These are phyloP conservation scores for Pelecanoides urinatrix DNA, from an alignment of 2,113 vertebrate genomes.

Conservation along the genomic window DNA sequence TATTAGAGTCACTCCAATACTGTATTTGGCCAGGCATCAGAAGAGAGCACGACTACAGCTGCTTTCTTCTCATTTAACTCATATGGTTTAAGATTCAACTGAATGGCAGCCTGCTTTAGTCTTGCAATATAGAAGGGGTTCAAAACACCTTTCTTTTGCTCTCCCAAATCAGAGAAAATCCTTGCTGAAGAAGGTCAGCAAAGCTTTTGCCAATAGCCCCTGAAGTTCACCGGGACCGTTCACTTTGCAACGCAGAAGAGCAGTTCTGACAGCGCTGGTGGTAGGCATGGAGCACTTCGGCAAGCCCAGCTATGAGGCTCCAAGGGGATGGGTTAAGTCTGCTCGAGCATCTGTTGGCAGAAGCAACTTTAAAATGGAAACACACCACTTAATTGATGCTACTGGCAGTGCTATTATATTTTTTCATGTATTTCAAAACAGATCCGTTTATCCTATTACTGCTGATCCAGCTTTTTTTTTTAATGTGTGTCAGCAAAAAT, in stretches of 20 bases:
- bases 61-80: not conserved
- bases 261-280: rapidly evolving
- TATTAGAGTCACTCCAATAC: not conserved
- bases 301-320: rapidly evolving
- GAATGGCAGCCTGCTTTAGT: not conserved
- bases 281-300: not conserved
- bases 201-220: not conserved
- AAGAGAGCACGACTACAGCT: not conserved
- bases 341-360: not conserved
- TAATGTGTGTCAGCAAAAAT: not conserved
- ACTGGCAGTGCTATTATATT: not conserved
- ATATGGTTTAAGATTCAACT: rapidly evolving
- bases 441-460: conserved; percentile 2
- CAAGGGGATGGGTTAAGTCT: not conserved
- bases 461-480: not conserved
- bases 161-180: not conserved
- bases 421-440: not conserved
- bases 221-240: rapidly evolving
- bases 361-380: conserved; percentile 3
- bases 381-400: not conserved
- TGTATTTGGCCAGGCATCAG: not conserved
- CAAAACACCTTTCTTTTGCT: not conserved
- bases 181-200: not conserved
- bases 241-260: rapidly evolving
- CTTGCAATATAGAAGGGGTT: not conserved